Conservation (phyloP, 37 sponge, comb jelly and placozoan species). For the Diacarnus erythraeanus region DNA sequence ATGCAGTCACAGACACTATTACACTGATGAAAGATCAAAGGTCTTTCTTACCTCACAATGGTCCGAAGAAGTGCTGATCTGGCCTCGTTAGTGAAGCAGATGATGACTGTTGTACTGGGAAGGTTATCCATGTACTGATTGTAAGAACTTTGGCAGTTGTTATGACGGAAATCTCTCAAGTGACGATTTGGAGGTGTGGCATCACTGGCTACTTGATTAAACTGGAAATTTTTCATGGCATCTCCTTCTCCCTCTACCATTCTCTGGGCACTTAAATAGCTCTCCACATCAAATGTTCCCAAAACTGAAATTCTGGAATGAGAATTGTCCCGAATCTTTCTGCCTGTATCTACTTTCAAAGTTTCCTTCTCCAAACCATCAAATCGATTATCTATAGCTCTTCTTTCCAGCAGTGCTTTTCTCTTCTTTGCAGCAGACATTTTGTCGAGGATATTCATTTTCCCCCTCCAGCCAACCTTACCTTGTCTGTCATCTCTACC, state of each 20-base stretch:
- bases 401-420: too few species aligned
- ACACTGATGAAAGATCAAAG: neutral
- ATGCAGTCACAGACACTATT: neutral
- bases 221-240: conserved; percentile 46
- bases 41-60: conserved; percentile 42
- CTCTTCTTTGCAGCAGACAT: neutral
- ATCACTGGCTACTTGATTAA: conserved; percentile 69
- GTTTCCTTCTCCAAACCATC: neutral
- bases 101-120: conserved; percentile 55
- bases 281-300: conserved; percentile 41
- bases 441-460: neutral
- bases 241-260: conserved; percentile 31
- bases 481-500: neutral
- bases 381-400: neutral
- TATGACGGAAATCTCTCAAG: conserved; percentile 33
- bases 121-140: conserved; percentile 27
- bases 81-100: conserved; percentile 83
- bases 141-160: conserved; percentile 4
- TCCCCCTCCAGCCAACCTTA: neutral
- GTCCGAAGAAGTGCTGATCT: conserved; percentile 82
- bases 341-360: neutral
- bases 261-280: conserved; percentile 42
- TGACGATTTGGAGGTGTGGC: conserved; percentile 26
- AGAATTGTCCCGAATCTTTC: too few species aligned
- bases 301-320: neutral